A percentile compares a stretch with the other conserved stretches of the same genome.
These are phyloP conservation scores for Syndactyla subalaris DNA, from an alignment of 2,797 vertebrate species.

Conservation along the genomic window DNA sequence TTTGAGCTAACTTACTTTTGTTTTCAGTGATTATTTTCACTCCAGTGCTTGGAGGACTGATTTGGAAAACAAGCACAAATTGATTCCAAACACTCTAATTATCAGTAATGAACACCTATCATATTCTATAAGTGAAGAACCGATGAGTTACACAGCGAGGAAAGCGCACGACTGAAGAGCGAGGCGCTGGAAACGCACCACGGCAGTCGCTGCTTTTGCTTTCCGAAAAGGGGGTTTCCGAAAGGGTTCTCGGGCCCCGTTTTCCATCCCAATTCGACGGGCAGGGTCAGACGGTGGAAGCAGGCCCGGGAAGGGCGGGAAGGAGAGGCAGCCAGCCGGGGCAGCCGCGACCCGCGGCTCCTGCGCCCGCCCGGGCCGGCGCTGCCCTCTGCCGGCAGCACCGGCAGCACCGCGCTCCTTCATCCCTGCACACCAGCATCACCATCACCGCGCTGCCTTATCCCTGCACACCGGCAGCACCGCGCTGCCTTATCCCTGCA, in stretches of 20 bases:
- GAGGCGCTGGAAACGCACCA: background rate
- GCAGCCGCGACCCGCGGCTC: background rate
- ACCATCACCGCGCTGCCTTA: background rate
- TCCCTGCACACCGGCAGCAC: background rate
- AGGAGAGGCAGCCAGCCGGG: no score
- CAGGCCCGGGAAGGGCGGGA: background rate
- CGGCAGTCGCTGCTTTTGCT: background rate
- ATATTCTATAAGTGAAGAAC: constrained; percentile 40
- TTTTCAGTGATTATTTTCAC: constrained; percentile 66
- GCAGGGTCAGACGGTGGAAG: background rate
- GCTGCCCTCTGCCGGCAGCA: constrained; percentile 21
- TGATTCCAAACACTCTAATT: constrained; percentile 69
- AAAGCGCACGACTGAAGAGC: background rate
- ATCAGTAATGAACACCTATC: constrained; percentile 70
- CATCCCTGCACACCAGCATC: no score
- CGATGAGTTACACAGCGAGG: background rate
- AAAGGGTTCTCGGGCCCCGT: background rate
- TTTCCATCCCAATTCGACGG: accelerated
- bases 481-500: background rate
- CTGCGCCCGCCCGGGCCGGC: background rate
- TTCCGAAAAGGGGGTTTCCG: background rate
- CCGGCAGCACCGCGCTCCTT: background rate
- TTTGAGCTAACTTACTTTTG: constrained; percentile 50
- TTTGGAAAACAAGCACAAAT: constrained; percentile 62
- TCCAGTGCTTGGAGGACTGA: constrained; percentile 36